phyloP scores from a whole-genome alignment of 2,113 vertebrate species.

The Thinocorus orbignyianus region DNA sequence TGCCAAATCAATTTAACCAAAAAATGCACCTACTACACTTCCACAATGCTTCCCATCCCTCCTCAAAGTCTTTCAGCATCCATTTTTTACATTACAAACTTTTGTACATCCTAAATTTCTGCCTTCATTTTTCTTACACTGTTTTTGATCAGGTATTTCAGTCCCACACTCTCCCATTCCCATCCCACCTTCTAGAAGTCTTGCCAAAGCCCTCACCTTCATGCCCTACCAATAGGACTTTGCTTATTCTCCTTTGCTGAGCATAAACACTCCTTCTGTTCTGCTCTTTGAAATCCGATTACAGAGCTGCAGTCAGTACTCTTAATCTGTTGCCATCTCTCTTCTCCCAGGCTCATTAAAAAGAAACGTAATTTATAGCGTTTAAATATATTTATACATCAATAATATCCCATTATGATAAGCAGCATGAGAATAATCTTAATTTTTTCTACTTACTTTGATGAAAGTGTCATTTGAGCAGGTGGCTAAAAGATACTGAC shows the following conservation, averaged over 20 bases:
- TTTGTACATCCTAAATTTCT: neutral
- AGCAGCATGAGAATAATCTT: neutral
- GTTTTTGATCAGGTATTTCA: neutral
- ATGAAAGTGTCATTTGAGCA: constrained; percentile 84
- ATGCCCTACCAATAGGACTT: neutral
- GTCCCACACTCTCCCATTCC: neutral
- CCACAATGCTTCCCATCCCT: neutral
- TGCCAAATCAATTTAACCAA: neutral
- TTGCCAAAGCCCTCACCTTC: neutral
- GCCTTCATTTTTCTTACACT: neutral
- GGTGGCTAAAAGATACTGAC: constrained; percentile 84
- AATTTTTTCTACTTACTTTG: constrained; percentile 77
- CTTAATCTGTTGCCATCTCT: neutral
- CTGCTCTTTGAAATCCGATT: neutral
- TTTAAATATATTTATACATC: neutral
- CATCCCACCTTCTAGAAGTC: neutral
- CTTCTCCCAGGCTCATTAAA: neutral
- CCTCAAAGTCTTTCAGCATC: neutral
- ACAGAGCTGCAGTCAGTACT: neutral
- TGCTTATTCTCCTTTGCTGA: neutral
- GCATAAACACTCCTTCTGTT: neutral
- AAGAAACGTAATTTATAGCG: neutral
- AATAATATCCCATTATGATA: neutral
- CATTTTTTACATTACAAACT: neutral
- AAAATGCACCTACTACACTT: neutral